Evolutionary conservation across 2,888 invertebrate species (phyloP), one percentile per base, ranked within the genome.

Genomic region (Acleris laterana): DNA sequence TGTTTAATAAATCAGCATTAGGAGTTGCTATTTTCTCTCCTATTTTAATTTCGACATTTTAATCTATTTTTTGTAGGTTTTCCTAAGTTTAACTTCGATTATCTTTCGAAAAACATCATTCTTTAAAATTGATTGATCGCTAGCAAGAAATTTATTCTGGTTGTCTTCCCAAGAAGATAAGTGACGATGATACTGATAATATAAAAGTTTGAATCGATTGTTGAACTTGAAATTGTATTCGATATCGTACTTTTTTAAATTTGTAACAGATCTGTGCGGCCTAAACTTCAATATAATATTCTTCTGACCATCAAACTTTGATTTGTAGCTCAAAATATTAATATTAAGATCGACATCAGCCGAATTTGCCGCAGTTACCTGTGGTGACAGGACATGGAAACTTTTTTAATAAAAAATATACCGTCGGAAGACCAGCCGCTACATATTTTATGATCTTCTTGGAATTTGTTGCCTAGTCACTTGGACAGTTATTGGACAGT

Each of bases 331-430:
- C 44, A 66, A 57, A 66, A 57, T 51, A 57, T 66, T 62, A 66
- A 66, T 66, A 66, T 62, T 52, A 55, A 66, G 62, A 66, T 66
- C 57, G 66, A 46, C 52, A 57, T 62, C 62, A 38, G 46, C 51
- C 61, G 48, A 66, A 62, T 57, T 66, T 62, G 32, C 64, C 7
- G 48, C 57, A 19, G 55, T 57, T 66, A 66, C 66, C 80, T 77
- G 80, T 75, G 83, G 82, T 81, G 84, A 83, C 83, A 80, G 73
- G 81, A 85, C 79, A 79, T 73, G 75, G 63, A 79, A 88, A 88
- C 77, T 88, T 88, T 88, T 89, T 88, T 88, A 89, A 88, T 88
- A 88, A 85, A 86, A 88, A 82, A 85, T 84, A 81, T 83, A 81
- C 79, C 70, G 60, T 63, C 62, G 51, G 62, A 69, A 71, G 71